Base-by-base conservation (phyloP, 2,113 vertebrate genomes). In the Podarcis raffonei region DNA sequence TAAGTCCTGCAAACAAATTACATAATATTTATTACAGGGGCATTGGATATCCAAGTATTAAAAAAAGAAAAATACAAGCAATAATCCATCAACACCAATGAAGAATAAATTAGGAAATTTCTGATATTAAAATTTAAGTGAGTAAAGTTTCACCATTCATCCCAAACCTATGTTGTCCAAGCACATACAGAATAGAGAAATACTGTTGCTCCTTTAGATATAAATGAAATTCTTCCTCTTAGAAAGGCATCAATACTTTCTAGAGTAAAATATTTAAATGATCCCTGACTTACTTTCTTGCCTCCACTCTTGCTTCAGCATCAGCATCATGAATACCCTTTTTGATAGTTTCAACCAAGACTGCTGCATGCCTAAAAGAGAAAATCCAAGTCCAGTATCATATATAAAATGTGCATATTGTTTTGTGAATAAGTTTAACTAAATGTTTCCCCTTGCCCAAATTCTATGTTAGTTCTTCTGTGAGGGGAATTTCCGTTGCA, bases 281-380 rank as follows among this genome's bases (percentile, higher is more conserved):
- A 6, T 53, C 4, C 88, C 66, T 13, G 7, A 82, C 86, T 97
- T 97, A 99, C 99, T 99, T 99, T 97, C 99, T 98, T 92, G 99
- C 99, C 90, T 99, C 99, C 81, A 98, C 98, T 97, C 98, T 97
- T 94, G 98, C 98, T 93, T 99, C 98, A 4, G 98, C 98, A 96
- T 99, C 99, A 6, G 99, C 98, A 95, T 99, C 99, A 95, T 97
- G 97, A 95, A 99, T 98, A 93, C 99, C 99, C 91, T 99, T 99
- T 96, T 99, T 99, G 94, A 99, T 99, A 80, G 98, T 99, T 93
- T 99, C 99, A 89, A 99, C 98, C 93, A 99, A 94, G 93, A 99
- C 98, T 25, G 98, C 96, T 74, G 97, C 98, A 84, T 99, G 98
- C 95, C 98, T 99, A 93, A 15, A 93, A 93, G 57, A 92, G 5